Conservation (phyloP, 2,888 invertebrate genomes). For the Eristalis intricaria region DNA sequence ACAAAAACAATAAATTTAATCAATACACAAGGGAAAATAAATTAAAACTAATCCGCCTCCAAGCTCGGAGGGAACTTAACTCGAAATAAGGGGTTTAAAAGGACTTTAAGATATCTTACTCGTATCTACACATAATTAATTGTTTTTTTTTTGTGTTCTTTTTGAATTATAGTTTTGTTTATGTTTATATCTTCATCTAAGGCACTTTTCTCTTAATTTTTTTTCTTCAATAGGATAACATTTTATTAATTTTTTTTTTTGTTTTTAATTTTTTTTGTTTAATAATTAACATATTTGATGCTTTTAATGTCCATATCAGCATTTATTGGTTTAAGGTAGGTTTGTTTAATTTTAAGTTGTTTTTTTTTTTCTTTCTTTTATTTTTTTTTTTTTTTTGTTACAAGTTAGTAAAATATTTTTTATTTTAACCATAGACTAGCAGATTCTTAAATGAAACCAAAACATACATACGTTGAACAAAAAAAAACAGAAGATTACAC, state of each 20-base stretch:
- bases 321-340: conserved; percentile 35
- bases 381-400: not conserved
- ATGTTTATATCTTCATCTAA: conserved; percentile 64
- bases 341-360: not conserved
- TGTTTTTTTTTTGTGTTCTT: conserved; percentile 30
- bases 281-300: conserved; percentile 53
- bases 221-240: conserved; percentile 70
- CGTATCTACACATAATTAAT: conserved; percentile 36
- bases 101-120: conserved; percentile 35
- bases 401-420: conserved; percentile 1
- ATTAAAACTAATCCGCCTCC: not conserved
- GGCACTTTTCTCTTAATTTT: conserved; percentile 70
- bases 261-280: conserved; percentile 1
- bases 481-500: not conserved
- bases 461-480: conserved; percentile 13
- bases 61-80: not conserved
- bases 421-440: conserved; percentile 13
- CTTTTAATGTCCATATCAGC: conserved; percentile 42
- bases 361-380: not conserved
- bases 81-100: conserved; percentile 43
- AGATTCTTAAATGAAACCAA: conserved; percentile 11
- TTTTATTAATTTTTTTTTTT: conserved; percentile 25
- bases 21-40: not conserved
- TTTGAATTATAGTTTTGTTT: conserved; percentile 22
- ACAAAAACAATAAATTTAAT: conserved; percentile 1